Evolutionary conservation across 2,113 vertebrate species (phyloP), one percentile per base, ranked within the genome.

Genomic region (Ciconia boyciana): DNA sequence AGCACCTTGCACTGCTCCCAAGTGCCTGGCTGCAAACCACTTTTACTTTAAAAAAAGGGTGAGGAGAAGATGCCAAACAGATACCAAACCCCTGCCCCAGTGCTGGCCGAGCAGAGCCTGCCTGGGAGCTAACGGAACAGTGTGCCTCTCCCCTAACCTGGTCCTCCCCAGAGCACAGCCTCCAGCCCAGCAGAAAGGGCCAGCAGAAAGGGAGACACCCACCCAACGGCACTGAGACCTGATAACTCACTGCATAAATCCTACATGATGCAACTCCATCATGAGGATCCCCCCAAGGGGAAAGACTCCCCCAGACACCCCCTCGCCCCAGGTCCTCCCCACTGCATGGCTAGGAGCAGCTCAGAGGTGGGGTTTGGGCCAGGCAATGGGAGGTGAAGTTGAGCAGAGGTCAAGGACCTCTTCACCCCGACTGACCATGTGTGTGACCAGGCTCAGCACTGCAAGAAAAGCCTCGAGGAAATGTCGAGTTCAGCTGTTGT

Each of bases 361-460:
- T 80, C 39, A 74, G 68, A 43, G 48, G 6, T 5, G 28, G 43
- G 15, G 1, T 6, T 62, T 48, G 57, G 39, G n/a, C 14, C 32
- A 51, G 57, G 57, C 31, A 13, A 32, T 1, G 8, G 34, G 65
- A 60, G 22, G 2, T 13, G 31, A 70, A 61, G 36, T 4, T 10
- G 28, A 58, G 70, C 36, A 82, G 60, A 90, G 16, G 9, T 1
- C 1, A 0, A 49, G 32, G 71, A 68, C 34, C 55, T 36, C 75
- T 51, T 64, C 41, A 31, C 9, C 43, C 43, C 18, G 2, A 12
- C 22, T 1, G 8, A 16, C 13, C 44, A 3, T 1, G 9, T 2
- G 5, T 2, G 13, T 9, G 25, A 9, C 9, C 20, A 70, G 62
- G 41, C 16, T 70, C 54, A 52, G 54, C 20, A n/a, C 24, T 24